Evolutionary conservation across 2,113 vertebrate genomes (phyloP).

Genomic region (Camelus dromedarius): DNA sequence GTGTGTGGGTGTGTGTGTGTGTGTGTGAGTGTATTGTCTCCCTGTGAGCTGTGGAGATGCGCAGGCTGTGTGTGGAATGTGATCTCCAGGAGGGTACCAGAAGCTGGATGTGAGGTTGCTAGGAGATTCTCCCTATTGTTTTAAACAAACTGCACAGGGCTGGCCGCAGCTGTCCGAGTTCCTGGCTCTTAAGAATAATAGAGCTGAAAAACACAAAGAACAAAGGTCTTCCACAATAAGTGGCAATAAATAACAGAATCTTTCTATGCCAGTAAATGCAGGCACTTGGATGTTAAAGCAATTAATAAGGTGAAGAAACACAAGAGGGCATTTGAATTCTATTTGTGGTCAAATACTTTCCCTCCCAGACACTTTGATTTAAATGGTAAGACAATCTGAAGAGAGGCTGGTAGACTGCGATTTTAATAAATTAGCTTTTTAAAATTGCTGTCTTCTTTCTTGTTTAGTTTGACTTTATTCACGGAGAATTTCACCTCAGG

Average conservation of each 20-base stretch:
- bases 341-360: conserved; percentile 70
- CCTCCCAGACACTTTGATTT: conserved; percentile 42
- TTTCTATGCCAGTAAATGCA: conserved; percentile 67
- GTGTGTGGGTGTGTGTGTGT: not conserved
- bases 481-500: conserved; percentile 19
- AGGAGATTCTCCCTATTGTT: conserved; percentile 87
- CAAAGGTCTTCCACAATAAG: conserved; percentile 84
- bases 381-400: conserved; percentile 63
- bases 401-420: not conserved
- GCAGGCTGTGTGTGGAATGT: conserved; percentile 84
- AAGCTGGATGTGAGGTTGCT: conserved; percentile 87
- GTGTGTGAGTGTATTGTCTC: not conserved
- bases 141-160: conserved; percentile 86
- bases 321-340: conserved; percentile 71
- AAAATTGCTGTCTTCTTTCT: conserved; percentile 51
- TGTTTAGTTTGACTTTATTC: conserved; percentile 40
- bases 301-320: conserved; percentile 79
- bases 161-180: conserved; percentile 87
- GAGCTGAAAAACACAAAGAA: conserved; percentile 84
- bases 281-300: conserved; percentile 77
- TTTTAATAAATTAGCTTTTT: conserved; percentile 62
- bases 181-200: conserved; percentile 85
- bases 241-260: conserved; percentile 73
- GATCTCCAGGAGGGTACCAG: conserved; percentile 85
- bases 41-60: conserved; percentile 80